Evolutionary conservation across 1,140 invertebrate genomes (phyloP).

Genomic region (Bombyx mori): ASM3026992v2 NC_085123.1:11542501-11543000

Average conservation of each 20-base stretch:
- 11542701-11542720: slow-evolving; percentile 88
- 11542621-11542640: no score
- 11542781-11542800: slow-evolving; percentile 96
- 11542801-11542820: slow-evolving; percentile 96
- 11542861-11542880: slow-evolving; percentile 86
- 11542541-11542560: no score
- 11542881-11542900: not conserved
- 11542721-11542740: slow-evolving; percentile 99
- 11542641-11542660: slow-evolving; percentile 11
- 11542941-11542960: no score
- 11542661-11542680: slow-evolving; percentile 85
- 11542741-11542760: slow-evolving; percentile 93
- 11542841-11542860: slow-evolving; percentile 94
- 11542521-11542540: no score
- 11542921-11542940: no score
- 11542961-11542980: no score
- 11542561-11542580: no score
- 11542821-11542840: slow-evolving; percentile 95
- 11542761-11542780: slow-evolving; percentile 90
- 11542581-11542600: no score
- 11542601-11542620: no score
- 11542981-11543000: not conserved
- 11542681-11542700: slow-evolving; percentile 85
- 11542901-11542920: not conserved
- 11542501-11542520: no score